Evolutionary conservation across 2,888 invertebrate species (phyloP).

Genomic region (Amphimallon solstitiale): DNA sequence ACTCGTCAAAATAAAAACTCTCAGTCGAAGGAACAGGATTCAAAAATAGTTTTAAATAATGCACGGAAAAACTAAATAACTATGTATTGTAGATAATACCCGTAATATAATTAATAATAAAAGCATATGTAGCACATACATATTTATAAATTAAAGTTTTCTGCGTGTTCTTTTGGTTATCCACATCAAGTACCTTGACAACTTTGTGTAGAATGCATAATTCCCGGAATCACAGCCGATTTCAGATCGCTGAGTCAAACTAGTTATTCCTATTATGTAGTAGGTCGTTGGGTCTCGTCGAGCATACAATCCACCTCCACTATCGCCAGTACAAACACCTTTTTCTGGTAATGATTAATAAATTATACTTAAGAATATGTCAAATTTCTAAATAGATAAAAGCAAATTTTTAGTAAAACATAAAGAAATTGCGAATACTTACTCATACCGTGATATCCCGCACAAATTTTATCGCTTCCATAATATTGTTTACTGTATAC

Average conservation of each 20-base stretch:
- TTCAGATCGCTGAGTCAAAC: conserved; percentile 54
- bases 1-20: no score
- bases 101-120: no score
- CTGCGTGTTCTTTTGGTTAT: background rate
- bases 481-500: conserved; percentile 38
- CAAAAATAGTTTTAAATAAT: no score
- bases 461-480: conserved; percentile 45
- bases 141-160: conserved; percentile 3
- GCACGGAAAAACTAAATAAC: no score
- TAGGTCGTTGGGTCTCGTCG: conserved; percentile 52
- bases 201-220: conserved; percentile 58
- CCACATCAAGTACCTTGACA: conserved; percentile 52
- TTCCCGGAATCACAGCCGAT: conserved; percentile 52
- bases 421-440: background rate
- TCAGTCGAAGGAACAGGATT: no score
- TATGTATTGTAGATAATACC: no score
- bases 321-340: conserved; percentile 64
- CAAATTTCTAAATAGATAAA: background rate
- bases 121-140: no score
- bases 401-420: background rate
- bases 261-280: conserved; percentile 63
- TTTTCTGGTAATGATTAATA: conserved; percentile 57
- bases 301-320: conserved; percentile 64
- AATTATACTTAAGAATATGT: background rate
- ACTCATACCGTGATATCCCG: conserved; percentile 44